These are phyloP conservation scores for Nematopogon swammerdamellus DNA, from an alignment of 2,888 invertebrate genomes.

Conservation along the genomic window DNA sequence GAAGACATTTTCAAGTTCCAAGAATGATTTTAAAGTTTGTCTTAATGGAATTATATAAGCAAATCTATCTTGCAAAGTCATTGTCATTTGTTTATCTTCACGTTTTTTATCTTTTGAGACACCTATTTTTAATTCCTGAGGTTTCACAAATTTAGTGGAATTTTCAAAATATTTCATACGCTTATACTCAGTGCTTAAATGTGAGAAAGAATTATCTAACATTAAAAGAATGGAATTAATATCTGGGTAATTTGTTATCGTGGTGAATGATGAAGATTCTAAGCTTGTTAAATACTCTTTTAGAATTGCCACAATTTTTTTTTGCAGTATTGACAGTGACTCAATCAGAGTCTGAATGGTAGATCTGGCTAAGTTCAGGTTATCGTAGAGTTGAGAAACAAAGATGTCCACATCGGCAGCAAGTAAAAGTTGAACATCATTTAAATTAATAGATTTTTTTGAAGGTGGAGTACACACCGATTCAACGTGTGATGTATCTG, in stretches of 20 bases:
- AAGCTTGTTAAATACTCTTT: background rate
- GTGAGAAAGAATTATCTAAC: too few species aligned
- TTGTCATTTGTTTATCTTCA: background rate
- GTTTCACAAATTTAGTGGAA: background rate
- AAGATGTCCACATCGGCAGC: background rate
- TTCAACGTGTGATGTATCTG: too few species aligned
- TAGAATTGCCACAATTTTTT: too few species aligned
- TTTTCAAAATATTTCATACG: slow-evolving; percentile 1
- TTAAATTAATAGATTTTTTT: too few species aligned
- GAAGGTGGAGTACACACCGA: background rate
- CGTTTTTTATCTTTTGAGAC: background rate
- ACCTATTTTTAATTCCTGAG: background rate
- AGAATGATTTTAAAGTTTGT: slow-evolving; percentile 2
- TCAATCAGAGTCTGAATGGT: background rate
- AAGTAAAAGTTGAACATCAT: too few species aligned
- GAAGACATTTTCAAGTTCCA: background rate
- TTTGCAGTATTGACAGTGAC: too few species aligned
- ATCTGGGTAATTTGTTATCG: too few species aligned
- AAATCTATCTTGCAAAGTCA: background rate
- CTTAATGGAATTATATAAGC: slow-evolving; percentile 1
- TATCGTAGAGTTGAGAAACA: background rate
- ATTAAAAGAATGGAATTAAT: too few species aligned
- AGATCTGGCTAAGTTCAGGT: background rate
- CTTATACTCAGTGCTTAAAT: slow-evolving; percentile 1
- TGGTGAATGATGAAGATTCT: too few species aligned